Evolutionary conservation across 2,797 vertebrate genomes (phyloP).

Genomic region (Argyrosomus regius): DNA sequence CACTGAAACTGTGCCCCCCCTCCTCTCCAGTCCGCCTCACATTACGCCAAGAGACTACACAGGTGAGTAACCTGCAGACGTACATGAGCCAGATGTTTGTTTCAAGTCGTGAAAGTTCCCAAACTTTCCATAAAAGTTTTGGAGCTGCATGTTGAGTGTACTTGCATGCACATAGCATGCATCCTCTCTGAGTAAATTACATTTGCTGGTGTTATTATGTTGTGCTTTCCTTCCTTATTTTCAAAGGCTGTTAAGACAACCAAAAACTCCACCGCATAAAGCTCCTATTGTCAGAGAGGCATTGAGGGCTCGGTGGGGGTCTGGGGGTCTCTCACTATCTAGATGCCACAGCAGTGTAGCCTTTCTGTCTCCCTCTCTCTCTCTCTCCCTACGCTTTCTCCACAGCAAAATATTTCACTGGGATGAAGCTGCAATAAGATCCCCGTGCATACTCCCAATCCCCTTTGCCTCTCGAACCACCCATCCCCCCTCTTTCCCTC

Average conservation of each 20-base stretch:
- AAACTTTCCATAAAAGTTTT: slow-evolving; percentile 10
- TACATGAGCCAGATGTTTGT: background rate
- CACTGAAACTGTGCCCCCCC: slow-evolving; percentile 93
- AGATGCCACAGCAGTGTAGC: slow-evolving; percentile 74
- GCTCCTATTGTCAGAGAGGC: slow-evolving; percentile 74
- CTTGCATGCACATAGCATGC: slow-evolving; percentile 18
- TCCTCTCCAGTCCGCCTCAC: slow-evolving; percentile 82
- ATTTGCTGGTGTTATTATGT: slow-evolving; percentile 65
- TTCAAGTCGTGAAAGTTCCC: background rate
- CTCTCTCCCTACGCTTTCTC: slow-evolving; percentile 74
- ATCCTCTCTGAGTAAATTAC: slow-evolving; percentile 49
- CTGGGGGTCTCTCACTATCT: slow-evolving; percentile 74
- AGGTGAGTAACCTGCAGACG: slow-evolving; percentile 83
- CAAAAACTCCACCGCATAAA: slow-evolving; percentile 66
- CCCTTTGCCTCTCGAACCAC: slow-evolving; percentile 67
- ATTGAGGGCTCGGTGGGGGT: slow-evolving; percentile 64
- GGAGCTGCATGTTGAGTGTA: slow-evolving; percentile 3
- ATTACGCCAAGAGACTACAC: slow-evolving; percentile 90
- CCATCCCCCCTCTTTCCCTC: slow-evolving; percentile 81
- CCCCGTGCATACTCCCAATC: slow-evolving; percentile 78
- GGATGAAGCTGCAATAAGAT: slow-evolving; percentile 85
- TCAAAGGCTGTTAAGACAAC: slow-evolving; percentile 66
- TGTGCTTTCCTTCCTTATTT: slow-evolving; percentile 66
- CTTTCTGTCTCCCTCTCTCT: slow-evolving; percentile 59
- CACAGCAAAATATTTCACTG: slow-evolving; percentile 79